Base-by-base conservation (phyloP, 53 echinoderm and acorn worm genomes). In the Arbacia lixula region DNA sequence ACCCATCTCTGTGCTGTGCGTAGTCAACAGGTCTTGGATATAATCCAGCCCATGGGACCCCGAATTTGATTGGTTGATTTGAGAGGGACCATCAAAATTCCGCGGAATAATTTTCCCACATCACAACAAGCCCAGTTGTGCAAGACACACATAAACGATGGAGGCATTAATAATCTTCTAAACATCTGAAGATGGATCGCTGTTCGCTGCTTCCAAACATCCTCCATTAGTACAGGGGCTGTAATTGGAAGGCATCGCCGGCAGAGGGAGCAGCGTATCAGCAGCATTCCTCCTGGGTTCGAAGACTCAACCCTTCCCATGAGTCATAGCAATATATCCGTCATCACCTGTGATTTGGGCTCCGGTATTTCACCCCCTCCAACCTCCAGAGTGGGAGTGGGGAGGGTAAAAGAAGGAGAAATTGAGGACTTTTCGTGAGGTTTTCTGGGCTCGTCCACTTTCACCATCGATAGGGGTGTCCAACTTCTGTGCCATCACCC, bases 241-340 rank as follows among this genome's bases (percentile, higher is more conserved):
- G 52, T 74, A 33, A 39, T 25, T 21, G 77, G 37, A 77, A 54
- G 54, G n/a, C 34, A 36, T 30, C 19, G 6, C 43, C 20, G 38
- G 14, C 34, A 39, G 46, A 19, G 32, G 82, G 49, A 81, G 63
- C 82, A 81, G 82, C 82, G 64, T 29, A 81, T 63, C 82, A 19
- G 21, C 82, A 39, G 64, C 82, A 81, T 81, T 81, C 82, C 64
- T 81, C 51, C 64, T 77, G 77, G 77, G 77, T 58, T 58, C 21
- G 77, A 58, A 74, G 56, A 24, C 60, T 77, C 57, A 77, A 63
- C 63, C 82, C 82, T 81, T 81, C 82, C 82, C 82, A 81, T 81
- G 82, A 81, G 82, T 81, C 82, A 81, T 52, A 81, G 82, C 82
- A 63, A 81, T 81, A 81, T 81, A 81, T 81, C 82, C 64, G 82